Percentiles rank a stretch among this genome's conserved stretches.
phyloP scores from a whole-genome alignment of 2,888 invertebrate genomes.

The Gymnocheta viridis region DNA sequence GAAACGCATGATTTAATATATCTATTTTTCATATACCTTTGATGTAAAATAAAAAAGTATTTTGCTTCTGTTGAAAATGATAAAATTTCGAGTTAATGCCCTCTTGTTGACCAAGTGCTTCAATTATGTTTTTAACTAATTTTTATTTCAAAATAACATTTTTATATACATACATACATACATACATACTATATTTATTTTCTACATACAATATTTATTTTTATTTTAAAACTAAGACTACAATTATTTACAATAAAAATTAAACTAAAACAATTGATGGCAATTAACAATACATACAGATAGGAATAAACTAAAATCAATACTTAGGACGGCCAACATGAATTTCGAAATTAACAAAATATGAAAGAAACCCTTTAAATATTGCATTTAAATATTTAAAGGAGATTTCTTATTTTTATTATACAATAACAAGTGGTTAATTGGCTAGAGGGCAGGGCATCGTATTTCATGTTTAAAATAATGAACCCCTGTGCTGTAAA shows the following conservation, averaged over 20 bases:
- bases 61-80: no score
- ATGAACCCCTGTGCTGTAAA: conserved; percentile 79
- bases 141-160: background rate
- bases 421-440: background rate
- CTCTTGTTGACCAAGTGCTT: no score
- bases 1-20: no score
- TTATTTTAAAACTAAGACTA: conserved; percentile 32
- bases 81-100: no score
- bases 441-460: background rate
- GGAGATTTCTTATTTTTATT: conserved; percentile 5
- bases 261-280: conserved; percentile 29
- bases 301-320: conserved; percentile 6
- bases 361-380: conserved; percentile 23
- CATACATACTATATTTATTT: background rate
- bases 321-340: conserved; percentile 10
- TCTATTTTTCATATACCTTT: no score
- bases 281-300: conserved; percentile 22
- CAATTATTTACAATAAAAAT: conserved; percentile 33
- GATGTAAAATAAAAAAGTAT: no score
- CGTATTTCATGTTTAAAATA: conserved; percentile 71
- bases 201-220: background rate
- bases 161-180: background rate
- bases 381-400: no score
- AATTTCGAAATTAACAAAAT: background rate
- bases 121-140: conserved; percentile 20